Base-by-base conservation (phyloP, 2,888 invertebrate species). In the Agrotis exclamationis region DNA sequence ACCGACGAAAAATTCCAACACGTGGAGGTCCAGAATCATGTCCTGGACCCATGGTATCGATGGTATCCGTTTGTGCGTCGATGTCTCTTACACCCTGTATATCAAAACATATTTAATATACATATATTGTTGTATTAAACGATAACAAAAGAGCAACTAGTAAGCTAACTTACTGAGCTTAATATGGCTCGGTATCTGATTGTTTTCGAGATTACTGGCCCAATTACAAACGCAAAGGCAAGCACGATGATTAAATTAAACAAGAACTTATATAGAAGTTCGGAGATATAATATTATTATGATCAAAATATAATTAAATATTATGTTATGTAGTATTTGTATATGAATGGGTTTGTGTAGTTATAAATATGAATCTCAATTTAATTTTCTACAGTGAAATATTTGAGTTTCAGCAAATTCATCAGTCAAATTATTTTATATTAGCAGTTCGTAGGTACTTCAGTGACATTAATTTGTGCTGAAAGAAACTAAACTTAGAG, bases 141-240 rank as follows among this genome's bases (percentile, higher is more conserved):
- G 47, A 14, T 65, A 66, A 58, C 45, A 16, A 63, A 66, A 56
- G 18, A 50, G 47, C 68, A 63, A 3, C 5, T 6, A 60, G 18
- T 56, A 48, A 69, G 59, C 58, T 63, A 44, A 63, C 62, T 66
- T 59, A 71, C n/a, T 64, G 60, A 67, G 60, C 79, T 63, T 60
- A 71, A 71, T 81, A 81, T 64, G 82, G 82, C 3, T 16, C 28
- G 71, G 54, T 76, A 78, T 71, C 74, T 69, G 58, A 82, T 80
- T 82, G 71, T 78, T 71, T 77, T 73, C 51, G 13, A 57, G 59
- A 78, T 78, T 51, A 16, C 47, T 58, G 54, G 65, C 66, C 78
- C 70, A 80, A 80, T 70, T 79, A 70, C 56, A 50, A 70, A 56
- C n/a, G 57, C n/a, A 39, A 45, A 67, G 45, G 50, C 28, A 47